Base-by-base conservation (phyloP, 64 coral and sea anemone genomes). In the Porites lutea region DNA sequence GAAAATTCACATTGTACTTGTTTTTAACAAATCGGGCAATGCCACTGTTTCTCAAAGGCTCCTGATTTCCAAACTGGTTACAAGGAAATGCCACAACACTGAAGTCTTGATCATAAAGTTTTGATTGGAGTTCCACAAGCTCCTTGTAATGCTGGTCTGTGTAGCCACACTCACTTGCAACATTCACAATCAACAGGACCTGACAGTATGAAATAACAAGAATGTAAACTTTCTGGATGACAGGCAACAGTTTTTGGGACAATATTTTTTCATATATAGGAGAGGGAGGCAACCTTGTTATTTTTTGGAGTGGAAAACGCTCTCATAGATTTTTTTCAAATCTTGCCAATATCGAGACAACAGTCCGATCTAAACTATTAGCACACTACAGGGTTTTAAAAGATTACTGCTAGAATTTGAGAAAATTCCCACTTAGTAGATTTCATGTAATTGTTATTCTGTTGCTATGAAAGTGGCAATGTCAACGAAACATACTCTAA, bases 81-180 rank as follows among this genome's bases (percentile, higher is more conserved):
- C 94, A 96, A 4, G 97, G 97, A 54, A 99, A 99, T 43, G 91
- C 97, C 44, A 99, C 90, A 16, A 99, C 87, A 49, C 83, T 89
- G 76, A 99, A 96, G n/a, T 88, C 91, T 11, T 93, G 52, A 6
- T 37, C 20, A 60, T 86, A 85, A 48, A 93, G 86, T 37, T 89
- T 57, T 19, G 78, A 82, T 53, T 99, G 95, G 4, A 99, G 82
- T 71, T 95, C 86, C 27, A 99, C 94, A n/a, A 99, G 73, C 46
- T 99, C 91, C 74, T 75, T 93, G 72, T 99, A 99, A 59, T 99
- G 91, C 2, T 27, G 44, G 64, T 99, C 94, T 55, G 97, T 99
- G 59, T 89, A 99, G n/a, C 97, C 97, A 72, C 97, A 99, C 48
- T 99, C 97, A 90, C 94, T 99, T 59, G 97, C 97, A 51, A 99